Percentiles rank a stretch among this genome's conserved stretches.
Evolutionary conservation across 2,113 vertebrate species (phyloP).

Genomic region (Porphyrio hochstetteri): DNA sequence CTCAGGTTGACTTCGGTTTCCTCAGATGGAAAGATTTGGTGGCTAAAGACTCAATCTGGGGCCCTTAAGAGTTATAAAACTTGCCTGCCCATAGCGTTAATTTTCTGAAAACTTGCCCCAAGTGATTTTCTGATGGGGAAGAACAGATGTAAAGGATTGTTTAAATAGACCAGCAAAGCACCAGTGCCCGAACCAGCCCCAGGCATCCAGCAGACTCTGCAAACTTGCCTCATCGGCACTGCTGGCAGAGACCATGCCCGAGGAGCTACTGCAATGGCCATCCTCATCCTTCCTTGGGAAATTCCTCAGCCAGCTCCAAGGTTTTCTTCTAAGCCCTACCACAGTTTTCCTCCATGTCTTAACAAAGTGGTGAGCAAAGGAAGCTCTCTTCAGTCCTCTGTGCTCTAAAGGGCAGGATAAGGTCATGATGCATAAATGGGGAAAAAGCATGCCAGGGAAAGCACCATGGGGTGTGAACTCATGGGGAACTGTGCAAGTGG

Average conservation of each 20-base stretch:
- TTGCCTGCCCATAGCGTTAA: background rate
- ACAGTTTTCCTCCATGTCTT: background rate
- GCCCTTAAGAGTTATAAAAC: background rate
- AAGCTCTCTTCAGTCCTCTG: background rate
- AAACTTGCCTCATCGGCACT: background rate
- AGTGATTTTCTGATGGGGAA: background rate
- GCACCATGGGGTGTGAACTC: fast-evolving
- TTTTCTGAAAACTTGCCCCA: background rate
- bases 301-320: background rate
- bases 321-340: background rate
- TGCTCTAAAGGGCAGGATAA: background rate
- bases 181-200: background rate
- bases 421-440: no score
- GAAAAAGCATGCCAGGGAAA: background rate
- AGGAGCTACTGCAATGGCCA: background rate
- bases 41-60: background rate
- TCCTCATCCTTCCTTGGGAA: background rate
- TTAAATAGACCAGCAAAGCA: background rate
- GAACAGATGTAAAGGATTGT: background rate
- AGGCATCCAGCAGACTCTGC: fast-evolving
- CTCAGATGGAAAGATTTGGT: background rate
- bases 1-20: background rate
- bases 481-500: fast-evolving
- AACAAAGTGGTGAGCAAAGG: background rate
- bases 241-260: background rate